Base-by-base conservation (phyloP, 2,888 invertebrate genomes). In the Shargacucullia verbasci region DNA sequence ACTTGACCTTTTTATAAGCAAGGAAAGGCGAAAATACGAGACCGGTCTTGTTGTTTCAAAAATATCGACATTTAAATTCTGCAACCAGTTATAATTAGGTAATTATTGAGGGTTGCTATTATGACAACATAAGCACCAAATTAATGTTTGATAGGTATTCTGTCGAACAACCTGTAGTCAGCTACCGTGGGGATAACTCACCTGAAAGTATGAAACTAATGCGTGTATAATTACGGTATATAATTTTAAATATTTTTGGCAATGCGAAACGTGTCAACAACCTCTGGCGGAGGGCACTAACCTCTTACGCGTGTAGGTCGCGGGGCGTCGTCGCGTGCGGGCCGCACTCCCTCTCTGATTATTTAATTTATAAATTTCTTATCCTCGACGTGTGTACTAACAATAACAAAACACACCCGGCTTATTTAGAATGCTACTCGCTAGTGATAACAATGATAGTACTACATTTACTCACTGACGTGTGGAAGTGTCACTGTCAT, bases 231-330 rank as follows among this genome's bases (percentile, higher is more conserved):
- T 63, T 46, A 47, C 25, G 46, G 45, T 44, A 29, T 12, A 10
- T 35, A 14, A 35, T 29, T 39, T 43, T 44, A 4, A 54, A 54
- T 35, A 33, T 41, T 56, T 76, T 80, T 53, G 68, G 62, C 65
- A 55, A 53, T 20, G 70, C 54, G 38, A 63, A 64, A n/a, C n/a
- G 47, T 70, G 81, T 81, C 83, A 77, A 73, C 80, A 82, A 83
- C 82, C 84, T 79, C 37, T 59, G 59, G 13, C 14, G 37, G 72
- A 76, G 86, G 86, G 86, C 85, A 89, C 89, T 88, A 78, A 89
- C 89, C 88, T 83, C 14, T 72, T 38, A 46, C 29, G 45, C 34
- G 14, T 52, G 59, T 67, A 64, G 62, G 54, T 63, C 70, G 59
- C 62, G 50, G 52, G 46, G 8, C 8, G 40, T 25, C 11, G 20